Evolutionary conservation across 2,797 vertebrate genomes (phyloP).

Genomic region (Xerus rutilus): DNA sequence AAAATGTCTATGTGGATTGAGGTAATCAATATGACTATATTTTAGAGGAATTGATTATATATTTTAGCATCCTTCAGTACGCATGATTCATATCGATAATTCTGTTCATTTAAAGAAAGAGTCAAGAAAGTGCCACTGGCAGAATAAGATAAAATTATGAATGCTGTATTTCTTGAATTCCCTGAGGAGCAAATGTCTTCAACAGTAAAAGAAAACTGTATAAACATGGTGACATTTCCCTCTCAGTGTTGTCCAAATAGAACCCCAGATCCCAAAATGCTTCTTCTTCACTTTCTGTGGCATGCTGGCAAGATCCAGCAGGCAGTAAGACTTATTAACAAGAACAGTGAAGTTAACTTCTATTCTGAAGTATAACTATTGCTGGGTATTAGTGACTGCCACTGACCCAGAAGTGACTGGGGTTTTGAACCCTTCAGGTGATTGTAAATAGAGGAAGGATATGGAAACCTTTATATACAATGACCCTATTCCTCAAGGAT

Average conservation of each 20-base stretch:
- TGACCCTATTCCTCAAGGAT: not conserved
- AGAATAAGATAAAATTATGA: not conserved
- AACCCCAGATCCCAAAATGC: not conserved
- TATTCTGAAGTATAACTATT: not conserved
- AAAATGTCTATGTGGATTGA: not conserved
- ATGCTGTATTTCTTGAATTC: slow-evolving; percentile 35
- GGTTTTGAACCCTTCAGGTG: not conserved
- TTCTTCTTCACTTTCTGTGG: slow-evolving; percentile 6
- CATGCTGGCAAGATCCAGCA: slow-evolving; percentile 33
- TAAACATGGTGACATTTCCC: slow-evolving; percentile 53
- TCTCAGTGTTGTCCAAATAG: not conserved
- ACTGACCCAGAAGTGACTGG: not conserved
- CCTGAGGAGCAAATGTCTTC: slow-evolving; percentile 7
- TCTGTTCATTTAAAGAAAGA: not conserved
- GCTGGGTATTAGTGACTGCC: not conserved
- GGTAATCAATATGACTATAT: not conserved
- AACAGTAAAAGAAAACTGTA: not conserved
- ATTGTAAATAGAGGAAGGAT: not conserved
- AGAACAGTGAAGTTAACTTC: not conserved
- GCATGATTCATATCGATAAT: not conserved
- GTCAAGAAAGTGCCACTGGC: not conserved
- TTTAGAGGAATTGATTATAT: not conserved
- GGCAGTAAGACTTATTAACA: not conserved
- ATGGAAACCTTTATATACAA: not conserved
- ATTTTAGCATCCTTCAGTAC: not conserved